These are phyloP conservation scores for Esox niger DNA, from an alignment of 2,113 vertebrate species.

Conservation along the genomic window DNA sequence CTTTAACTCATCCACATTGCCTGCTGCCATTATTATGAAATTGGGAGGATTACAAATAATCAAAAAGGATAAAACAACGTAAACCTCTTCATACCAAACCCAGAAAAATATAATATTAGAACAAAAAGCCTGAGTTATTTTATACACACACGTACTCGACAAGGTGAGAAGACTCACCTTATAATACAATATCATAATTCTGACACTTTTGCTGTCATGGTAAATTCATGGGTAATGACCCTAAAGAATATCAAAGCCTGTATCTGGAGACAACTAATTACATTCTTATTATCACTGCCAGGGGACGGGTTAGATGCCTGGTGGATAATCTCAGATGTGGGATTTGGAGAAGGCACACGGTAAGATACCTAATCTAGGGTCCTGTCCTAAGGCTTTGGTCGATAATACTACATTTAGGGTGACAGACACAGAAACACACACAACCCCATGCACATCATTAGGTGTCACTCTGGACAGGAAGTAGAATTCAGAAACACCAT, in stretches of 20 bases:
- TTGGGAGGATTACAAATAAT: no score
- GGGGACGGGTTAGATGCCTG: not conserved
- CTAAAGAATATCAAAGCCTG: not conserved
- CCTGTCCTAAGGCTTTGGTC: not conserved
- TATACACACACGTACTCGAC: not conserved
- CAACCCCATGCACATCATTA: no score
- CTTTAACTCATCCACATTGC: no score
- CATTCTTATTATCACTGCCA: constrained; percentile 7
- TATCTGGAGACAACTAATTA: not conserved
- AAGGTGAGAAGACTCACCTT: not conserved
- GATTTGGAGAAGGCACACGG: constrained; percentile 5
- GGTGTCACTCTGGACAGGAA: no score
- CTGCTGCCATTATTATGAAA: no score
- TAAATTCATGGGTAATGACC: not conserved
- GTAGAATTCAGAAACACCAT: no score
- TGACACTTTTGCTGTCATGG: not conserved
- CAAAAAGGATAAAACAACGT: no score
- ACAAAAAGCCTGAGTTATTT: not conserved
- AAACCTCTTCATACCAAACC: no score
- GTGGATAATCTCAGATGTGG: constrained; percentile 17
- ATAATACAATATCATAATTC: not conserved
- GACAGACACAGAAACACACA: no score
- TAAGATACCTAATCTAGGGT: constrained; percentile 15
- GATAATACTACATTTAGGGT: no score
- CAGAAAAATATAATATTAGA: no score